Base-by-base conservation (phyloP, 2,113 vertebrate species). In the Aphelocoma coerulescens region DNA sequence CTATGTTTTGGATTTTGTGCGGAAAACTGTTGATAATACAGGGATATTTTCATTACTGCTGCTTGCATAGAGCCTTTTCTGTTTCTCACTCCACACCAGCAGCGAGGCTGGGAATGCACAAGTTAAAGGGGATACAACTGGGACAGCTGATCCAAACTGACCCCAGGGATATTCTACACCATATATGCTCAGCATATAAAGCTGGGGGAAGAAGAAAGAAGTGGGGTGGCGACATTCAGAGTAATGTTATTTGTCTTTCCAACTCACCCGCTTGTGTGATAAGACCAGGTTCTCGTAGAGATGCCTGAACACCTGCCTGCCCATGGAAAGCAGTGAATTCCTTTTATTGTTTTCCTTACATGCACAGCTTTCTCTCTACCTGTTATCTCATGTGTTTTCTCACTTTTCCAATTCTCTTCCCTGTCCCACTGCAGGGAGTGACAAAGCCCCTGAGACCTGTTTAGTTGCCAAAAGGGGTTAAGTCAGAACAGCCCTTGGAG, bases 151-250 rank as follows among this genome's bases (percentile, higher is more conserved):
- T 48, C 11, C 30, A 32, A 68, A 54, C 23, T 39, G 16, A 46
- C 41, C 20, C 24, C 55, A 46, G 21, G 55, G 30, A 41, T 41
- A 27, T 48, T 30, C 46, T 28, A 19, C 14, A 48, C 4, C n/a
- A 35, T 23, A 46, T 10, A 48, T 13, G 8, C 24, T 52, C 48
- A 48, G 14, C 11, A 10, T 22, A 26, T 16, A 46, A 41, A 75
- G 7, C 16, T 22, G 5, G 3, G 19, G 9, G 37, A 54, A 75
- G 19, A 74, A 74, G 46, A 68, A n/a, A 46, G 58, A 63, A 43
- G 21, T 0, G 0, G 26, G 7, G 9, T 28, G 28, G 11, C 0
- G 1, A 35, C 9, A 16, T 35, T 68, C 22, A 21, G 24, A 48
- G 48, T 41, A n/a, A 41, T 35, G 12, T 5, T 13, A 2, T 28